Percentiles rank a stretch among this genome's conserved stretches.
Conservation (phyloP, 2,888 invertebrate species). For the Cephus pygmeus region DNA sequence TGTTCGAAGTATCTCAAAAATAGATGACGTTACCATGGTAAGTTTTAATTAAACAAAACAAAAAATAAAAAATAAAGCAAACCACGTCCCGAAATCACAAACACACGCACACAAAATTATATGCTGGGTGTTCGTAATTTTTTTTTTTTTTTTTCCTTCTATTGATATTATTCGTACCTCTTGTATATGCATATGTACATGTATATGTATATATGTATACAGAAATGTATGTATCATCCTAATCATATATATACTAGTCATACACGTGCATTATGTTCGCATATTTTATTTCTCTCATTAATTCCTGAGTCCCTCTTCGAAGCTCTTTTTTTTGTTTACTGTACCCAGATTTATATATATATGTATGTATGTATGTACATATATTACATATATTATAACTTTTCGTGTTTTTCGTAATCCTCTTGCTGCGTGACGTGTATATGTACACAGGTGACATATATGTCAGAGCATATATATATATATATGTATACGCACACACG, state of each 20-base stretch:
- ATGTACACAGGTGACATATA: background rate
- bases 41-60: constrained; percentile 69
- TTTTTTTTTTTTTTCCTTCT: constrained; percentile 28
- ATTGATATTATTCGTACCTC: constrained; percentile 30
- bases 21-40: constrained; percentile 99
- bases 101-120: constrained; percentile 48
- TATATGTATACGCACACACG: background rate
- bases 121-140: constrained; percentile 47
- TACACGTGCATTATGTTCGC: constrained; percentile 12
- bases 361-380: background rate
- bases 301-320: background rate
- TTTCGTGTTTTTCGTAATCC: background rate
- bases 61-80: constrained; percentile 34
- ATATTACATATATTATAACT: background rate
- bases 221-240: background rate
- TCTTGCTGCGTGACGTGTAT: background rate
- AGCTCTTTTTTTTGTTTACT: background rate
- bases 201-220: constrained; percentile 12
- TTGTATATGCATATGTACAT: constrained; percentile 30
- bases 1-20: constrained; percentile 98
- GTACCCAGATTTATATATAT: background rate
- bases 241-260: background rate
- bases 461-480: background rate
- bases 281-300: background rate
- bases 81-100: constrained; percentile 45